phyloP scores from a whole-genome alignment of 35 echinoderm and acorn worm genomes.

The Strongylocentrotus purpuratus region DNA sequence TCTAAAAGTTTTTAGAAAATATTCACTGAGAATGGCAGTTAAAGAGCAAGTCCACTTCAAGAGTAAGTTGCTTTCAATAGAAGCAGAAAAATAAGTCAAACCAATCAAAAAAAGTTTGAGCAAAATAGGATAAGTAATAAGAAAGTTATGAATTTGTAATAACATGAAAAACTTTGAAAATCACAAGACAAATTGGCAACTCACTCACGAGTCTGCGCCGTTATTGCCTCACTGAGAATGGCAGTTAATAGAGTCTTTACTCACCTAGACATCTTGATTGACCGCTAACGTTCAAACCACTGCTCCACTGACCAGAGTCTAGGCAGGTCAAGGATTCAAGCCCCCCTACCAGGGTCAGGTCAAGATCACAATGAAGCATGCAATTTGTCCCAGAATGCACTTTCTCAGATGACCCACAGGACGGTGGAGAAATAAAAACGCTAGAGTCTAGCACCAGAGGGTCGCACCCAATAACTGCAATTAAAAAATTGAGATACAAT shows the following conservation, averaged over 20 bases:
- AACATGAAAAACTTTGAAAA: too few relatives aligned
- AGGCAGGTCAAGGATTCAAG: constrained; percentile 21
- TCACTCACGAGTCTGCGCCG: too few relatives aligned
- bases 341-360: constrained; percentile 11
- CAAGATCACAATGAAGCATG: constrained; percentile 27
- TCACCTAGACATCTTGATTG: not conserved
- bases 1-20: too few relatives aligned
- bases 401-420: not conserved
- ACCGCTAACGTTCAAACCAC: not conserved
- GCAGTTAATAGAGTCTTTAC: not conserved
- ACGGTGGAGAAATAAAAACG: not conserved
- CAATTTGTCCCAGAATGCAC: constrained; percentile 24
- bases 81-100: too few relatives aligned
- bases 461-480: constrained; percentile 39
- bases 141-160: too few relatives aligned
- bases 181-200: too few relatives aligned
- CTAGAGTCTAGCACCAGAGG: not conserved
- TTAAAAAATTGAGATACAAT: not conserved
- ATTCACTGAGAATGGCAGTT: too few relatives aligned
- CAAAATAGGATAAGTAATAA: too few relatives aligned
- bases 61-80: too few relatives aligned
- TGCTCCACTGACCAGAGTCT: not conserved
- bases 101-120: too few relatives aligned
- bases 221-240: too few relatives aligned
- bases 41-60: too few relatives aligned